phyloP scores from a whole-genome alignment of 2,113 vertebrate species.

The Rousettus leschenaultii region DNA sequence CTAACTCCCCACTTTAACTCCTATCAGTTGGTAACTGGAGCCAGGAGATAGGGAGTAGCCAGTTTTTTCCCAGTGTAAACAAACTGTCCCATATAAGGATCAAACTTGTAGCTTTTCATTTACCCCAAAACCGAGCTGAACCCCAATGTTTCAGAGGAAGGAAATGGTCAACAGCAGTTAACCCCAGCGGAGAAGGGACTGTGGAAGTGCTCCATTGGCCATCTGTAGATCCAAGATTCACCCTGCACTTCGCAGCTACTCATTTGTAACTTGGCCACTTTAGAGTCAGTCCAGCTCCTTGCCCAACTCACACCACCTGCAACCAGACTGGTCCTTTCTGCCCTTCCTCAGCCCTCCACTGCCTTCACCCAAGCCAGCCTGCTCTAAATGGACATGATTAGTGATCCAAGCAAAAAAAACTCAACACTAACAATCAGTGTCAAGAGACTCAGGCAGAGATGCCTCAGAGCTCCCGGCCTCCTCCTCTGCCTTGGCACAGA shows the following conservation, averaged over 20 bases:
- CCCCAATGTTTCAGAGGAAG: not conserved
- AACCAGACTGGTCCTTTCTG: not conserved
- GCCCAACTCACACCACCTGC: not conserved
- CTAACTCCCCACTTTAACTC: not conserved
- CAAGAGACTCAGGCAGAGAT: constrained; percentile 70
- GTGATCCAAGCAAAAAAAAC: constrained; percentile 69
- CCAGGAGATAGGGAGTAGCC: not conserved
- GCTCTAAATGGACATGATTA: constrained; percentile 54
- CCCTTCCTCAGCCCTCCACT: constrained; percentile 30
- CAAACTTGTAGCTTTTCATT: constrained; percentile 40
- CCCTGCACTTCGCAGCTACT: not conserved
- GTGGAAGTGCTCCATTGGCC: constrained; percentile 13
- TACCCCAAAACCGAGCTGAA: constrained; percentile 10
- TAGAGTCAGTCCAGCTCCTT: constrained; percentile 7
- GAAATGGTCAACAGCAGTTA: not conserved
- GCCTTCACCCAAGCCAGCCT: constrained; percentile 57
- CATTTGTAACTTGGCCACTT: constrained; percentile 49
- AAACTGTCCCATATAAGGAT: constrained; percentile 44
- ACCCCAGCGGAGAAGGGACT: not conserved
- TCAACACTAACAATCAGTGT: constrained; percentile 75
- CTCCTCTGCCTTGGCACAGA: constrained; percentile 73
- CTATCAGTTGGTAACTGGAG: constrained; percentile 41
- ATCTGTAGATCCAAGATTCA: constrained; percentile 6
- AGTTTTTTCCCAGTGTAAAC: not conserved
- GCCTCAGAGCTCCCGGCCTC: constrained; percentile 69